phyloP scores from a whole-genome alignment of 2,888 invertebrate species.

The Disparrhopalites patrizii region DNA sequence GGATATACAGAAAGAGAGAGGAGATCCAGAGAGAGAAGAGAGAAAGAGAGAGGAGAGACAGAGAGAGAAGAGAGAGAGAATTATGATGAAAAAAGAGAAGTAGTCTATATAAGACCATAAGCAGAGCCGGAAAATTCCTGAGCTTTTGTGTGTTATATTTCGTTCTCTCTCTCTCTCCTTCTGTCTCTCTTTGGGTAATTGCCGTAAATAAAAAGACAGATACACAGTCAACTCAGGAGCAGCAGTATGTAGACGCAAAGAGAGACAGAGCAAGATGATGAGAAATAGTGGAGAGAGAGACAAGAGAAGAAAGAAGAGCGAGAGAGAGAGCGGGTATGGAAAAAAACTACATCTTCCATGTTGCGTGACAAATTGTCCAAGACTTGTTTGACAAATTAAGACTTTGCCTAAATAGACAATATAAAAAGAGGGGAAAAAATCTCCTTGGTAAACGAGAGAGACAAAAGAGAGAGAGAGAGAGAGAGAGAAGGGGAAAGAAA shows the following conservation, averaged over 20 bases:
- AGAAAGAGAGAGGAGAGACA: not conserved
- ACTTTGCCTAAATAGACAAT: conserved; percentile 37
- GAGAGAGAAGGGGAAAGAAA: not conserved
- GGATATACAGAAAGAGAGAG: not conserved
- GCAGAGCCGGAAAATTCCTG: not conserved
- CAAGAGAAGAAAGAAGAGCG: too few species aligned
- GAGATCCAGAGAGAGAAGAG: too few species aligned
- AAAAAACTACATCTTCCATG: conserved; percentile 23
- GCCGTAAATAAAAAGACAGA: not conserved
- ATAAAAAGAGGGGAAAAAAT: conserved; percentile 30
- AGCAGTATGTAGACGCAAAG: too few species aligned
- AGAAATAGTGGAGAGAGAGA: not conserved
- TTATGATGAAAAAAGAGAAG: not conserved
- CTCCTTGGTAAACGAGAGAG: conserved; percentile 17
- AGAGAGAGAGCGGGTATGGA: too few species aligned
- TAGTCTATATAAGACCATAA: not conserved
- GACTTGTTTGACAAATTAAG: conserved; percentile 40
- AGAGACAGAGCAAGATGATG: too few species aligned
- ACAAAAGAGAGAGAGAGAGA: conserved; percentile 3
- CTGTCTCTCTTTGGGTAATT: not conserved
- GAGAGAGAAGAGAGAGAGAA: not conserved
- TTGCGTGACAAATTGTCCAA: conserved; percentile 38
- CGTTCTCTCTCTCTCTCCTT: not conserved
- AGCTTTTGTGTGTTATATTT: not conserved
- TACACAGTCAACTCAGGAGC: not conserved